A percentile compares a stretch with the other conserved stretches of the same genome.
Conservation (phyloP, 2,888 invertebrate species). For the Aporophyla nigra region DNA sequence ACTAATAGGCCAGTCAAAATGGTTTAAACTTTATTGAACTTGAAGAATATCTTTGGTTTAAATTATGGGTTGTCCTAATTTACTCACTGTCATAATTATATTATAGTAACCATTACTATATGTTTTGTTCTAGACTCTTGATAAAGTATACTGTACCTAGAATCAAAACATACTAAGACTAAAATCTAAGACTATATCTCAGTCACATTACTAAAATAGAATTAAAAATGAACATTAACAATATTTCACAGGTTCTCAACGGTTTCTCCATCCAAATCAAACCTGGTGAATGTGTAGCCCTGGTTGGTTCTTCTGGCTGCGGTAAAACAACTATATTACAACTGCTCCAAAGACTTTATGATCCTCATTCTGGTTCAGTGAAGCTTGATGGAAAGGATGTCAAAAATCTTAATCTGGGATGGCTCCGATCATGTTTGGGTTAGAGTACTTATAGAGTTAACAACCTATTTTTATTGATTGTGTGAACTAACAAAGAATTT, state of each 20-base stretch:
- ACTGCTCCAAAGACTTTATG: constrained; percentile 94
- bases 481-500: no score
- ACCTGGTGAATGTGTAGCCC: constrained; percentile 93
- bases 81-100: background rate
- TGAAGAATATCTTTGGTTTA: background rate
- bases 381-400: constrained; percentile 93
- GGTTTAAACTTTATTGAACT: background rate
- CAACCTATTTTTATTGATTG: background rate
- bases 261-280: constrained; percentile 92
- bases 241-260: constrained; percentile 90
- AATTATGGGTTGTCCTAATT: background rate
- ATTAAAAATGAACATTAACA: background rate
- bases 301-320: constrained; percentile 94
- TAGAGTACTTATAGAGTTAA: constrained; percentile 40
- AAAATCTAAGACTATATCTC: background rate
- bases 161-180: background rate
- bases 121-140: background rate
- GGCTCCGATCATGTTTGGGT: constrained; percentile 95
- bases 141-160: background rate
- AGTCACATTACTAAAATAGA: background rate
- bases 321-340: constrained; percentile 96
- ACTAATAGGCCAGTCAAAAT: no score
- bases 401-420: constrained; percentile 93
- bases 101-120: background rate
- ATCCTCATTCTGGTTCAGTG: constrained; percentile 91